These are phyloP conservation scores for Agrypnia vestita DNA, from an alignment of 1,140 invertebrate species.

Conservation along the genomic window DNA sequence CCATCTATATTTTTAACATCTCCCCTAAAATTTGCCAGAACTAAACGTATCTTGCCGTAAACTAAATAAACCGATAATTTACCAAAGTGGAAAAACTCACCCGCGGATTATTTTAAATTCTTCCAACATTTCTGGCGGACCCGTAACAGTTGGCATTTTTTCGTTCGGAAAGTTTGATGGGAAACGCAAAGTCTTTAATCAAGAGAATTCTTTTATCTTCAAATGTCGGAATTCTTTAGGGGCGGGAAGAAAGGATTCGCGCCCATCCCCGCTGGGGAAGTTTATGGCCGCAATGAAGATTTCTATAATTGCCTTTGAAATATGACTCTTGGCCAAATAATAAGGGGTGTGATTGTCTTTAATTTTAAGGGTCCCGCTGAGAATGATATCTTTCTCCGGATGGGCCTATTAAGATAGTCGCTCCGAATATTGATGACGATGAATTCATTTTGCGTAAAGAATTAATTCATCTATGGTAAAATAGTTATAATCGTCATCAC, in stretches of 20 bases:
- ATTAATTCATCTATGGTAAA: no score
- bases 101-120: not conserved
- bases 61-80: not conserved
- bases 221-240: not conserved
- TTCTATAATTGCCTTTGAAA: constrained; percentile 9
- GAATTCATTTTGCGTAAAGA: no score
- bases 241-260: not conserved
- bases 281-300: not conserved
- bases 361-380: no score
- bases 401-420: no score
- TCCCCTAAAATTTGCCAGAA: no score
- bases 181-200: constrained; percentile 4
- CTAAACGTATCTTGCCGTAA: no score
- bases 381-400: no score
- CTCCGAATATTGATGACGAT: no score
- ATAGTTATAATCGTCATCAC: no score
- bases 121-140: not conserved
- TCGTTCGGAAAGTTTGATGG: not conserved
- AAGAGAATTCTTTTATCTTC: constrained; percentile 16
- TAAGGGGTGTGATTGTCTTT: no score
- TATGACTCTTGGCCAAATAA: not conserved
- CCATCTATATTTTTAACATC: no score
- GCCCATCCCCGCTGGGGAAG: not conserved
- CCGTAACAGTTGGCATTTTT: not conserved
- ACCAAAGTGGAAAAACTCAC: not conserved